Base-by-base conservation (phyloP, 2,797 vertebrate genomes). In the Myotis findleyi region DNA sequence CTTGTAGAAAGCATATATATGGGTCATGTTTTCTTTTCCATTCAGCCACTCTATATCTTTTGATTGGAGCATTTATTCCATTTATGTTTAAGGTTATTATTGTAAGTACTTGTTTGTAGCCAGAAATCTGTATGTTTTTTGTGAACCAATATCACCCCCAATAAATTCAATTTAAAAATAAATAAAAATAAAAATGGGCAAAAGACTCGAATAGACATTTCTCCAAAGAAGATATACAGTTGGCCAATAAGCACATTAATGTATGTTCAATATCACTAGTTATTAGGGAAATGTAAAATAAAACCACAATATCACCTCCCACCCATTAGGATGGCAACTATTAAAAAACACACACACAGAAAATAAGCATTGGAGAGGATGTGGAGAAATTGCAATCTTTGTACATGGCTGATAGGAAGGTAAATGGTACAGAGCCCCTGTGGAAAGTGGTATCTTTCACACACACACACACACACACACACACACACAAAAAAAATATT, bases 121-220 rank as follows among this genome's bases (percentile, higher is more conserved):
- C 21, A 55, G 53, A 55, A 55, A 55, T 55, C 53, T 55, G 53
- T 55, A 55, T 3, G 0, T 55, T 55, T 55, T 55, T 55, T 55
- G 21, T 55, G 21, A 55, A 55, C 53, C 53, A 23, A 9, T 55
- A 55, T 55, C 21, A 55, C 21, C 53, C 25, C 57, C 57, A 62
- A 62, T 62, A 62, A 62, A 62, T 62, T 62, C 25, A 59, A 59
- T 59, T 53, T 53, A 59, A 59, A 59, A 59, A 44, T 44, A 44
- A 44, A 44, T 44, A 44, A 44, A 44, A 44, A 59, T 27, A 59
- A 59, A 59, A 59, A 9, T 62, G 5, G 44, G 41, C 77, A 49
- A 93, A 87, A 4, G n/a, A 27, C n/a, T 51, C 79, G 27, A 96
- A 55, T 73, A 91, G 73, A 93, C 21, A 87, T 68, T 79, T 93